A percentile compares a stretch with the other conserved stretches of the same genome.
These are phyloP conservation scores for Parnassius mnemosyne DNA, from an alignment of 2,888 invertebrate genomes.

Conservation along the genomic window DNA sequence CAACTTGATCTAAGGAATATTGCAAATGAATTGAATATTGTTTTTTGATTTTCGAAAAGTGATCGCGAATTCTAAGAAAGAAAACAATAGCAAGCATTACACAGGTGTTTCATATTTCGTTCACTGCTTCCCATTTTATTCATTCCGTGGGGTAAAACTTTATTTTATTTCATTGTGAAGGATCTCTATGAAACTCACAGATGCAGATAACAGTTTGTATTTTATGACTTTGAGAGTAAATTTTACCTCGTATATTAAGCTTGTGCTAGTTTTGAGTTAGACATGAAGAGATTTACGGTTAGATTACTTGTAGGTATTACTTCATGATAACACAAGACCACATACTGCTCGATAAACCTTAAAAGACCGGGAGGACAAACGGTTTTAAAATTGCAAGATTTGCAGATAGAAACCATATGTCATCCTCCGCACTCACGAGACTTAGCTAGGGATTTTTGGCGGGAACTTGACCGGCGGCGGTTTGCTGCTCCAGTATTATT, in stretches of 20 bases:
- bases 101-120: conserved; percentile 25
- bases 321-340: no score
- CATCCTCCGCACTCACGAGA: no score
- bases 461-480: no score
- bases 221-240: conserved; percentile 11
- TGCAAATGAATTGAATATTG: neutral
- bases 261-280: neutral
- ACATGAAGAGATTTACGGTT: no score
- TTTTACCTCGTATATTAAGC: conserved; percentile 5
- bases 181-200: conserved; percentile 17
- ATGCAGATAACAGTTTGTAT: conserved; percentile 23
- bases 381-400: no score
- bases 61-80: conserved; percentile 1
- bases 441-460: no score
- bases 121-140: conserved; percentile 17
- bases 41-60: neutral
- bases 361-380: no score
- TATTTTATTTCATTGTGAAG: conserved; percentile 13
- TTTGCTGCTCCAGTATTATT: no score
- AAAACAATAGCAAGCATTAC: conserved; percentile 11
- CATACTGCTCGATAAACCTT: no score
- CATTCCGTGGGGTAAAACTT: conserved; percentile 3
- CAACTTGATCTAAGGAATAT: no score
- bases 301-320: no score
- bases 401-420: no score